These are phyloP conservation scores for Epinephelus fuscoguttatus DNA, from an alignment of 2,113 vertebrate genomes.

Conservation along the genomic window DNA sequence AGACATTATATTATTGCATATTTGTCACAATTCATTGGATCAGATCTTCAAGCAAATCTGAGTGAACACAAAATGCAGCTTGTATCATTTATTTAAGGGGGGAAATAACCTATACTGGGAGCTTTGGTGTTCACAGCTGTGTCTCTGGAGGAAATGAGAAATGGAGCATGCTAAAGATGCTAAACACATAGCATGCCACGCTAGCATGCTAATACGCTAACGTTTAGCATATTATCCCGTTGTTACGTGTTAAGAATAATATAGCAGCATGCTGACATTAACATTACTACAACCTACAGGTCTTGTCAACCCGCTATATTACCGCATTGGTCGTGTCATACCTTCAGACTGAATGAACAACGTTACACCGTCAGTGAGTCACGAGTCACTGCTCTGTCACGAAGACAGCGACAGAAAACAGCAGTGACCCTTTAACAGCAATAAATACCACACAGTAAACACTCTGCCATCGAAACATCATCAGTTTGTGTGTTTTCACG, in stretches of 20 bases:
- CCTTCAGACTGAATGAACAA: neutral
- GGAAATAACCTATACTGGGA: too few relatives aligned
- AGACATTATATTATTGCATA: too few relatives aligned
- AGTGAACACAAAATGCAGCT: too few relatives aligned
- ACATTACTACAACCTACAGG: neutral
- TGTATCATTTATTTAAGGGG: too few relatives aligned
- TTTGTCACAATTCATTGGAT: too few relatives aligned
- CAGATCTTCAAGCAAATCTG: too few relatives aligned
- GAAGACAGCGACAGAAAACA: neutral
- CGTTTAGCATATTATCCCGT: neutral
- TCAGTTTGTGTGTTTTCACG: neutral
- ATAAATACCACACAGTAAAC: too few relatives aligned
- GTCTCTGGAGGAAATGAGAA: neutral
- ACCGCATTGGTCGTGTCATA: neutral
- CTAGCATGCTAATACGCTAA: neutral
- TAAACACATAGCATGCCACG: neutral
- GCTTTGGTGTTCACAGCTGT: too few relatives aligned
- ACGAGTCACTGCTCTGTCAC: neutral
- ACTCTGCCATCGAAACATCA: neutral
- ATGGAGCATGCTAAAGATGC: neutral
- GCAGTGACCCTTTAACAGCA: neutral
- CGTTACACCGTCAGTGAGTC: neutral
- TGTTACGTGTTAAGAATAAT: neutral
- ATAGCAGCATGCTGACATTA: neutral
- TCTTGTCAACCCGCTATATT: fast-evolving